phyloP scores from a whole-genome alignment of 2,113 vertebrate genomes.

The Dipodomys spectabilis region DNA sequence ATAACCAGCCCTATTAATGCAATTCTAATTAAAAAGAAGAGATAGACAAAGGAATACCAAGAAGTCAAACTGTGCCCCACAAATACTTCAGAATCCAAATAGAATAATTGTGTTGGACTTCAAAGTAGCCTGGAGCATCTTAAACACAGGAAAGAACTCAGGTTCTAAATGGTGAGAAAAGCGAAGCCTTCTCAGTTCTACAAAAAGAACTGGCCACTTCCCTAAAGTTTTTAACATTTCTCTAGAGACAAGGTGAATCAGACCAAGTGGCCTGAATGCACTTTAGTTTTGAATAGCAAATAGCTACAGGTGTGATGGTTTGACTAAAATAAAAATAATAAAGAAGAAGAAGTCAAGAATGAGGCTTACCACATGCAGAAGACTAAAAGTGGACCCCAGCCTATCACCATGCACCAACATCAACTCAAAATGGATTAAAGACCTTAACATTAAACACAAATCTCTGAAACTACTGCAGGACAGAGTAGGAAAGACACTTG shows the following conservation, averaged over 20 bases:
- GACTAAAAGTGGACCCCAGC: too few species aligned
- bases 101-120: not conserved
- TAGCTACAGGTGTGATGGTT: conserved; percentile 10
- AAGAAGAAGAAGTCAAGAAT: conserved; percentile 16
- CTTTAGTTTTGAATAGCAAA: conserved; percentile 56
- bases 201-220: conserved; percentile 51
- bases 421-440: too few species aligned
- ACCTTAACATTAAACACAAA: too few species aligned
- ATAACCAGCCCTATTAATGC: not conserved
- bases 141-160: conserved; percentile 10
- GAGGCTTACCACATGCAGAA: not conserved
- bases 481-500: too few species aligned
- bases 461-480: too few species aligned
- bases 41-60: not conserved
- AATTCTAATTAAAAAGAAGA: conserved; percentile 46
- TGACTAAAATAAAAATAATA: not conserved
- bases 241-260: conserved; percentile 45
- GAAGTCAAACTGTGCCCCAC: not conserved
- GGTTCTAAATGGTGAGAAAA: conserved; percentile 36
- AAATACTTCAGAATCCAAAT: not conserved
- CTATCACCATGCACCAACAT: too few species aligned
- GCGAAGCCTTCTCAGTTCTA: conserved; percentile 3
- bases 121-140: not conserved
- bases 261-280: not conserved
- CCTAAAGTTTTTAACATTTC: conserved; percentile 54